phyloP scores from a whole-genome alignment of 2,113 vertebrate genomes.

The Pycnonotus jocosus region DNA sequence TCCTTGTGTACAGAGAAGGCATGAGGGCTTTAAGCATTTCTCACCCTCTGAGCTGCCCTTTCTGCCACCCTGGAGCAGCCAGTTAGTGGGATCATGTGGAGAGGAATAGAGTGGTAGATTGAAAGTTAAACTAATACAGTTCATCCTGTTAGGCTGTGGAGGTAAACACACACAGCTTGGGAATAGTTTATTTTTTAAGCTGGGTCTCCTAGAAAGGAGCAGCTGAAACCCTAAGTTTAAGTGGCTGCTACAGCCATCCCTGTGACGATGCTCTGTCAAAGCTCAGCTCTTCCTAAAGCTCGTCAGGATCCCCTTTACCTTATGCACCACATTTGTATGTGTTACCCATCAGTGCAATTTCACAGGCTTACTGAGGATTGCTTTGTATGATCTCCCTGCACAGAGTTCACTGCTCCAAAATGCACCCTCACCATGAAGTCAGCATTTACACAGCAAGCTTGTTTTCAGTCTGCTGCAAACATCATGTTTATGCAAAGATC shows the following conservation, averaged over 20 bases:
- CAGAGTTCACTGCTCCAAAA: background rate
- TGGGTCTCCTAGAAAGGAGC: background rate
- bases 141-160: background rate
- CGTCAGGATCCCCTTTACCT: background rate
- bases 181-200: background rate
- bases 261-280: background rate
- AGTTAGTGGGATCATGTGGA: background rate
- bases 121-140: background rate
- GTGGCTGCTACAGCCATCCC: background rate
- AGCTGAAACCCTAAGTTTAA: background rate
- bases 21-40: background rate
- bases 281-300: background rate
- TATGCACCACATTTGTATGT: background rate
- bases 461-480: background rate
- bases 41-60: background rate
- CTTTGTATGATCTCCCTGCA: background rate
- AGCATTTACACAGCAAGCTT: background rate
- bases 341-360: background rate
- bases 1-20: background rate
- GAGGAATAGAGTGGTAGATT: background rate
- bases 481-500: background rate
- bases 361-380: background rate
- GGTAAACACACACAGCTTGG: background rate
- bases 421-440: fast-evolving
- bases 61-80: background rate